Conservation (phyloP, 2,797 vertebrate species). For the Poecilia picta region DNA sequence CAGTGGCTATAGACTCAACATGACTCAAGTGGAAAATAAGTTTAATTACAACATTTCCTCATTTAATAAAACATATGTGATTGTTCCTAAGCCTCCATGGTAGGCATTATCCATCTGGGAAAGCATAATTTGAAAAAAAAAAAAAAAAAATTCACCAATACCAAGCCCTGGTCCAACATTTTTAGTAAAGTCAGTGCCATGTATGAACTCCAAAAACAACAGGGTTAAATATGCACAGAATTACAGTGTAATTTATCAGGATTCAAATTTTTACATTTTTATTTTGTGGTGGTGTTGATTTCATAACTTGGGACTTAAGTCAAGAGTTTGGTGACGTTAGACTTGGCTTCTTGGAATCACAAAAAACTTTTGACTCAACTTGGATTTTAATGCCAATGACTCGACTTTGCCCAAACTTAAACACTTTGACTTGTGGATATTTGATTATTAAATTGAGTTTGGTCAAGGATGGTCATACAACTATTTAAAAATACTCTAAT, state of each 20-base stretch:
- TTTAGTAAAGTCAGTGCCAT: not conserved
- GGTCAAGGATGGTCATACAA: not conserved
- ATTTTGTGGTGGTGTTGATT: not conserved
- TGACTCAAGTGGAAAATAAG: conserved; percentile 7
- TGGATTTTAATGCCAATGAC: not conserved
- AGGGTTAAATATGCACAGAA: not conserved
- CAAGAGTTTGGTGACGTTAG: not conserved
- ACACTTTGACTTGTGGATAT: not conserved
- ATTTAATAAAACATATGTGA: not conserved
- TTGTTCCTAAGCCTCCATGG: not conserved
- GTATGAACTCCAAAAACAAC: not conserved
- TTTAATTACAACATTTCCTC: conserved; percentile 10
- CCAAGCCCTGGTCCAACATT: not conserved
- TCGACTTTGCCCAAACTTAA: not conserved
- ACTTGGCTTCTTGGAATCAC: not conserved
- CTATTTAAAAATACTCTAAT: not conserved
- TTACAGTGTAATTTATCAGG: not conserved
- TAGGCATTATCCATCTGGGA: not conserved
- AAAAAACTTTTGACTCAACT: not conserved
- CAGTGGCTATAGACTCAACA: conserved; percentile 33
- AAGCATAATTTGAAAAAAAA: not conserved
- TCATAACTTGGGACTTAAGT: not conserved
- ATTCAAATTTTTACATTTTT: not conserved
- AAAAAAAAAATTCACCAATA: not conserved
- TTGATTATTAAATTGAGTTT: not conserved